Percentiles rank a stretch among this genome's conserved stretches.
These are phyloP conservation scores for Osmerus mordax DNA, from an alignment of 2,113 vertebrate genomes.

Conservation along the genomic window DNA sequence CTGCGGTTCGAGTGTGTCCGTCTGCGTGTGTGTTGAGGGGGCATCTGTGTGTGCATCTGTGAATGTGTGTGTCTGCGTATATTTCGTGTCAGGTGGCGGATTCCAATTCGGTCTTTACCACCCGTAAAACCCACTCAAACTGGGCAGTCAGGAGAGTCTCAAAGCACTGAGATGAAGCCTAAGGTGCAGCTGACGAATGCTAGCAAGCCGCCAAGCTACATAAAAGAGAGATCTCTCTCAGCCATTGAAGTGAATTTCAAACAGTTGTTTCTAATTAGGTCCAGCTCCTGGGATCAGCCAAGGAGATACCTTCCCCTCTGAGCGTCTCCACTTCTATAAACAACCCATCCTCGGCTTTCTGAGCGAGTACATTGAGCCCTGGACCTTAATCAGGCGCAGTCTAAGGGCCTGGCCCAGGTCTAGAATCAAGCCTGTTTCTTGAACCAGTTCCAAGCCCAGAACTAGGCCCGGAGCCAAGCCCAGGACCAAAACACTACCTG, in stretches of 20 bases:
- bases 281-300: conserved; percentile 70
- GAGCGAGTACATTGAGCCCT: conserved; percentile 23
- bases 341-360: conserved; percentile 62
- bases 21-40: conserved; percentile 9
- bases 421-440: too few relatives aligned
- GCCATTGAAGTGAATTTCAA: conserved; percentile 67
- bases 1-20: neutral
- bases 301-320: conserved; percentile 72
- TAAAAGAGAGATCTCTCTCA: conserved; percentile 64
- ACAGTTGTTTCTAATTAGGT: conserved; percentile 77
- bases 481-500: too few relatives aligned
- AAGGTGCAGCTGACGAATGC: conserved; percentile 67
- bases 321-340: conserved; percentile 75
- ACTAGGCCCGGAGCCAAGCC: too few relatives aligned
- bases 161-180: conserved; percentile 64
- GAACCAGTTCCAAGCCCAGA: too few relatives aligned
- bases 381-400: too few relatives aligned
- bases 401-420: too few relatives aligned
- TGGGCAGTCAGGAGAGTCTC: conserved; percentile 41
- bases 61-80: conserved; percentile 17
- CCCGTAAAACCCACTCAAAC: conserved; percentile 58
- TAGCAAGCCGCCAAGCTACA: conserved; percentile 65
- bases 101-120: conserved; percentile 50
- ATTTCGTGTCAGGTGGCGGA: conserved; percentile 34
- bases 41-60: conserved; percentile 7